Evolutionary conservation across 2,113 vertebrate genomes (phyloP).

Genomic region (Halcyon malimbica): DNA sequence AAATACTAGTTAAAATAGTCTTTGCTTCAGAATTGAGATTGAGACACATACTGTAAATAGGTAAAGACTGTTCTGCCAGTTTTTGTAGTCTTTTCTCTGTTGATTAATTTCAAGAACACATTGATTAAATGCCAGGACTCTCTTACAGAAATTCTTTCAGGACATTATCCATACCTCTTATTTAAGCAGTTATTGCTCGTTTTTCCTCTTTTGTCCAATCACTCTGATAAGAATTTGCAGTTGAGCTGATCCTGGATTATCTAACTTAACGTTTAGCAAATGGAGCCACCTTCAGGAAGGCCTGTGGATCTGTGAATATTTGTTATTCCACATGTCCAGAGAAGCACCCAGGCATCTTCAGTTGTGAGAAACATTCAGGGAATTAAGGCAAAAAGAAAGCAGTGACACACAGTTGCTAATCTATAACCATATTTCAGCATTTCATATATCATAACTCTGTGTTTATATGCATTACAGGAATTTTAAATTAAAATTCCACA

Average conservation of each 20-base stretch:
- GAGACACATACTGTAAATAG: not conserved
- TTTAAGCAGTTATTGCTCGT: not conserved
- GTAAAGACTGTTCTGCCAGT: not conserved
- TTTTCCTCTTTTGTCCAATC: not conserved
- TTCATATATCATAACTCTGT: not conserved
- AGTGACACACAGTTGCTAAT: not conserved
- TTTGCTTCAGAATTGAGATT: not conserved
- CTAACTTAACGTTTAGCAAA: slow-evolving; percentile 53
- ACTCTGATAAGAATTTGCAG: not conserved
- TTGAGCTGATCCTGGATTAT: not conserved
- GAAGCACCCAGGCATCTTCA: not conserved
- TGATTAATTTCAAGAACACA: not conserved
- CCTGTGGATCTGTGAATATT: not conserved
- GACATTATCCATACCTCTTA: not conserved
- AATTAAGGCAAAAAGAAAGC: not conserved
- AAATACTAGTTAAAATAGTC: not conserved
- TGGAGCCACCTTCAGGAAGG: slow-evolving; percentile 66
- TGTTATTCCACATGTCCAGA: not conserved
- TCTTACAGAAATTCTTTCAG: not conserved
- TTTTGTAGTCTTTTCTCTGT: not conserved
- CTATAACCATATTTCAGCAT: not conserved
- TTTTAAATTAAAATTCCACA: not conserved
- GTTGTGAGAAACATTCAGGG: not conserved
- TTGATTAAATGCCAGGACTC: not conserved
- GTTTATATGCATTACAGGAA: not conserved